A percentile compares a stretch with the other conserved stretches of the same genome.
These are phyloP conservation scores for Charanyca ferruginea DNA, from an alignment of 2,888 invertebrate species.

Conservation along the genomic window DNA sequence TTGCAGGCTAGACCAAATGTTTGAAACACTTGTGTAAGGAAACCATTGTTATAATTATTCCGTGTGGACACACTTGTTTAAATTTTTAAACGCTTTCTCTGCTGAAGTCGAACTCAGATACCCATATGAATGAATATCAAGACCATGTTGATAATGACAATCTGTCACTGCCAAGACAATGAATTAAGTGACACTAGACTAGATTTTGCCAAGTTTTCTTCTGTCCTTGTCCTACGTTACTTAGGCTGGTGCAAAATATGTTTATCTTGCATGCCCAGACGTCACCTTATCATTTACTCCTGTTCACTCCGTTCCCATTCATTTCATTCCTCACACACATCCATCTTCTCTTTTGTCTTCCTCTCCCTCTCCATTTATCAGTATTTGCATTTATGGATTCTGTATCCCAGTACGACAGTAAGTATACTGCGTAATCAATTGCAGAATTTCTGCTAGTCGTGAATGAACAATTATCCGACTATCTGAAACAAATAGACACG, in stretches of 20 bases:
- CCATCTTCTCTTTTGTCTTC: not conserved
- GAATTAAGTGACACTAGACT: not conserved
- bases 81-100: constrained; percentile 7
- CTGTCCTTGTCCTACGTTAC: not conserved
- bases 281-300: not conserved
- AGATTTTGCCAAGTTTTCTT: not conserved
- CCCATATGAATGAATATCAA: not conserved
- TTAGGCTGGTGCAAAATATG: not conserved
- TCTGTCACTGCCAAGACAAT: not conserved
- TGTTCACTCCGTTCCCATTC: not conserved
- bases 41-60: not conserved
- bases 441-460: no score
- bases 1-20: not conserved
- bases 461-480: constrained; percentile 33
- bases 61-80: constrained; percentile 11
- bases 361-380: not conserved
- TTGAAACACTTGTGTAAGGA: constrained; percentile 4
- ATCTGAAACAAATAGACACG: constrained; percentile 15
- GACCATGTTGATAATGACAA: not conserved
- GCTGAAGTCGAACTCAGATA: not conserved
- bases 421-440: no score
- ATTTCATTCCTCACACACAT: not conserved
- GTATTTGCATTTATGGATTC: not conserved
- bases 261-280: not conserved
- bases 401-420: not conserved